Conservation (phyloP, 2,113 vertebrate species). For the Lontra canadensis region DNA sequence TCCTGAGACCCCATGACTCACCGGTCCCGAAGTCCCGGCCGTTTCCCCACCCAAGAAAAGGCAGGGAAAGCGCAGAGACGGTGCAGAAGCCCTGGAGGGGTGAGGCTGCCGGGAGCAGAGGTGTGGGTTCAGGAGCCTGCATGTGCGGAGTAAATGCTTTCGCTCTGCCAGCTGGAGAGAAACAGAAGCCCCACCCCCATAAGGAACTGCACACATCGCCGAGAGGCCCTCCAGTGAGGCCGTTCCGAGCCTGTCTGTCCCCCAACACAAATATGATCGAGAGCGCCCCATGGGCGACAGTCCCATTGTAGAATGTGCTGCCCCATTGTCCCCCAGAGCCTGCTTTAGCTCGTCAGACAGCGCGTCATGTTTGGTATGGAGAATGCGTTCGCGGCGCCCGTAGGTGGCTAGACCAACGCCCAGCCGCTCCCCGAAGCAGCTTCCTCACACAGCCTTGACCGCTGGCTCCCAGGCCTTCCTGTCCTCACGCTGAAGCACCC, state of each 20-base stretch:
- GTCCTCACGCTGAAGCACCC: background rate
- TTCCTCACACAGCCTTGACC: background rate
- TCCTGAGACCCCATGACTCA: background rate
- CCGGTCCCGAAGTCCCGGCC: background rate
- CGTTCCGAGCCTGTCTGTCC: background rate
- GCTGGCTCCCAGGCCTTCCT: background rate
- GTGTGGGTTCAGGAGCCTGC: background rate
- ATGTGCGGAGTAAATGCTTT: no score
- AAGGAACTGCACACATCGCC: background rate
- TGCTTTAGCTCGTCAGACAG: background rate
- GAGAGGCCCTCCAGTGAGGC: background rate
- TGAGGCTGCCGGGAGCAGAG: background rate
- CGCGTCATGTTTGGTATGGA: background rate
- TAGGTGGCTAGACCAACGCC: background rate
- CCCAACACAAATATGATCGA: background rate
- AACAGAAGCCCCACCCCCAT: background rate
- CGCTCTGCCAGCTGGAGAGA: background rate
- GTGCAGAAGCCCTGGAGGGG: background rate
- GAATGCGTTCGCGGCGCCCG: background rate
- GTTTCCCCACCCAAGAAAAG: background rate
- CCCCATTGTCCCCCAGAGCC: conserved; percentile 25
- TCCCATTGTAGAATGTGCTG: conserved; percentile 9
- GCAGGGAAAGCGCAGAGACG: background rate
- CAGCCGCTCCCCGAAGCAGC: background rate
- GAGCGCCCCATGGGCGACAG: background rate